Evolutionary conservation across 2,888 invertebrate genomes (phyloP).

Genomic region (Melieria omissa): DNA sequence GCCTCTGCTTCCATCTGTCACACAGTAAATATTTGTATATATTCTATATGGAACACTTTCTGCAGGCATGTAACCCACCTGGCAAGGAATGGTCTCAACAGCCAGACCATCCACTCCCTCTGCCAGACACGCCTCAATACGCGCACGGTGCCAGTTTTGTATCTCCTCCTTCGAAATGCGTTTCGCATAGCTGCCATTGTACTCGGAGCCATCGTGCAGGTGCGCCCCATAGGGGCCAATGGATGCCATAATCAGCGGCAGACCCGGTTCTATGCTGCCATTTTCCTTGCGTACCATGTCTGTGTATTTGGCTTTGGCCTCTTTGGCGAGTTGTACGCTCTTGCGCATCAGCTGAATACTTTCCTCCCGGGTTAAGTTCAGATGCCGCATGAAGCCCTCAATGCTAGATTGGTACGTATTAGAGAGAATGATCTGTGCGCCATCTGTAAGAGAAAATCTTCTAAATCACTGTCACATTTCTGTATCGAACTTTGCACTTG

Average conservation of each 20-base stretch:
- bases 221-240: slow-evolving; percentile 94
- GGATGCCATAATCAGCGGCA: slow-evolving; percentile 83
- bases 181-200: slow-evolving; percentile 83
- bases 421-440: slow-evolving; percentile 89
- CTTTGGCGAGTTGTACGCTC: slow-evolving; percentile 78
- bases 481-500: too few relatives aligned
- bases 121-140: slow-evolving; percentile 79
- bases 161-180: slow-evolving; percentile 75
- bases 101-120: slow-evolving; percentile 87
- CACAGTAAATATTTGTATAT: background rate
- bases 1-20: slow-evolving; percentile 79
- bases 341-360: slow-evolving; percentile 77
- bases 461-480: background rate
- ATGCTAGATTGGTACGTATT: slow-evolving; percentile 90
- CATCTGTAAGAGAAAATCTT: slow-evolving; percentile 69
- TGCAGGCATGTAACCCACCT: slow-evolving; percentile 60
- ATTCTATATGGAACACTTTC: too few relatives aligned
- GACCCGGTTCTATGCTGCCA: slow-evolving; percentile 45
- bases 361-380: slow-evolving; percentile 74
- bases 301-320: slow-evolving; percentile 73
- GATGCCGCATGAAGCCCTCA: slow-evolving; percentile 78
- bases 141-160: slow-evolving; percentile 85
- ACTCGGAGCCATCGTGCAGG: slow-evolving; percentile 91
- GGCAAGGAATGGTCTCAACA: slow-evolving; percentile 91
- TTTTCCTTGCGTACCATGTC: slow-evolving; percentile 60